These are phyloP conservation scores for Sipha flava DNA, from an alignment of 1,140 invertebrate genomes.

Conservation along the genomic window DNA sequence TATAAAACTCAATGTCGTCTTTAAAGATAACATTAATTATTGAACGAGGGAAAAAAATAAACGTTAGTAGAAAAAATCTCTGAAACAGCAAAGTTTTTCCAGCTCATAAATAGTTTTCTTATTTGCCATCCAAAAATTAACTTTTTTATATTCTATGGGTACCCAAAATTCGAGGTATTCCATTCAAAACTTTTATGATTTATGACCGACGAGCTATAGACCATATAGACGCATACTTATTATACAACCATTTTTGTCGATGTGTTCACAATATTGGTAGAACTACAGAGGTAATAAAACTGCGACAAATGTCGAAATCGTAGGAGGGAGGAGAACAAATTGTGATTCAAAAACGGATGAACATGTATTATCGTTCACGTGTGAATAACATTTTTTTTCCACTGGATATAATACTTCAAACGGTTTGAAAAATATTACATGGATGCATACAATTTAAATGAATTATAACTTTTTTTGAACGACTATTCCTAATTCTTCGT, in stretches of 20 bases:
- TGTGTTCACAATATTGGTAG: not conserved
- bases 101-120: conserved; percentile 5
- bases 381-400: no score
- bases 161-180: not conserved
- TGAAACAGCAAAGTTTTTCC: not conserved
- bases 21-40: not conserved
- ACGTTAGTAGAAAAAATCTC: not conserved
- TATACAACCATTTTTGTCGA: not conserved
- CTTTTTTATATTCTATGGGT: not conserved
- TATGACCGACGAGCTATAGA: not conserved
- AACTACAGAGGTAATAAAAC: not conserved
- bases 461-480: no score
- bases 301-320: not conserved
- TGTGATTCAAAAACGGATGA: not conserved
- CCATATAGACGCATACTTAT: not conserved
- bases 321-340: not conserved
- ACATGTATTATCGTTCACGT: no score
- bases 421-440: no score
- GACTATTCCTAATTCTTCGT: no score
- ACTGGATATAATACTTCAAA: no score
- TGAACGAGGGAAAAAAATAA: not conserved
- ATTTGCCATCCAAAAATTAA: conserved; percentile 15
- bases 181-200: not conserved
- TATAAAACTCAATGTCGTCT: not conserved
- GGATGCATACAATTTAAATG: no score